These are phyloP conservation scores for Microtus oregoni DNA, from an alignment of 2,113 vertebrate species.

Conservation along the genomic window DNA sequence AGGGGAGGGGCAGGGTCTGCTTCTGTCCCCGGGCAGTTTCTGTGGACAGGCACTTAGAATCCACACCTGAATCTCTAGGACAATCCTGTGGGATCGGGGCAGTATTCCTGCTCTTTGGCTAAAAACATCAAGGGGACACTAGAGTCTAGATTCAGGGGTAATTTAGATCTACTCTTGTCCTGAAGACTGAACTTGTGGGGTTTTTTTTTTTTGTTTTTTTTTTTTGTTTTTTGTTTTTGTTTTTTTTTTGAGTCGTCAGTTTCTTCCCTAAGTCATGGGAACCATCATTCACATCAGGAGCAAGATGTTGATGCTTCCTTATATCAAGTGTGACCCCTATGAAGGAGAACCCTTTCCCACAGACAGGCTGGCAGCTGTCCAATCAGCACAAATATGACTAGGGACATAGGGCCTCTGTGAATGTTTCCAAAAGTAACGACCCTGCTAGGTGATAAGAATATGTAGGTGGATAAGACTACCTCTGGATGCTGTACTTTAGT, in stretches of 20 bases:
- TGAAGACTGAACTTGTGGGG: neutral
- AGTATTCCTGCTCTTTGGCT: neutral
- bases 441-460: neutral
- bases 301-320: neutral
- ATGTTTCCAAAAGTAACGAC: neutral
- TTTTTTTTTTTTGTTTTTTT: neutral
- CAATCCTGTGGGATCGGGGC: no score
- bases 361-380: neutral
- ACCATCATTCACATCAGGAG: neutral
- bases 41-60: no score
- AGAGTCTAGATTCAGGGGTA: neutral
- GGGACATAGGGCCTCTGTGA: neutral
- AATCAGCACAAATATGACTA: neutral
- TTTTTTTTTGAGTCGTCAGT: neutral
- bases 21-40: neutral
- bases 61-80: neutral
- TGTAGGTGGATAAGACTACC: neutral
- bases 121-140: neutral
- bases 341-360: neutral
- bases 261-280: neutral
- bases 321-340: neutral
- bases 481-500: neutral
- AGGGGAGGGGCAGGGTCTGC: fast-evolving
- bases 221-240: neutral
- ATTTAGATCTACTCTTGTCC: neutral